Percentiles rank a stretch among this genome's conserved stretches.
Conservation (phyloP, 2,888 invertebrate genomes). For the Epsilonema sp. region DNA sequence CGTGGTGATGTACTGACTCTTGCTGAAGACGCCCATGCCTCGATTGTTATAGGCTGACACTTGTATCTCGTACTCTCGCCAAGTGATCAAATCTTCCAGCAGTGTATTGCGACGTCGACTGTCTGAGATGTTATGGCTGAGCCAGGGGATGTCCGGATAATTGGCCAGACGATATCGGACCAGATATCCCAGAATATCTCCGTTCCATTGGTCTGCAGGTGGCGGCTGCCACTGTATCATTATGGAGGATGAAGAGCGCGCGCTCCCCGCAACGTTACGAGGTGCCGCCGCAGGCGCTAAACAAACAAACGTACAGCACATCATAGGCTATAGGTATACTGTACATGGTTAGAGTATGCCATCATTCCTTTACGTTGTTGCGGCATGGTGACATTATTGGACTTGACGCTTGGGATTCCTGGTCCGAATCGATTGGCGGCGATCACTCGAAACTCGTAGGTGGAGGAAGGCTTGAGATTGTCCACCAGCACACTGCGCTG, state of each 20-base stretch:
- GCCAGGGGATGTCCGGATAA: slow-evolving; percentile 77
- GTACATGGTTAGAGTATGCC: not conserved
- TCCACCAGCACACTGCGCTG: slow-evolving; percentile 58
- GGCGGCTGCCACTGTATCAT: slow-evolving; percentile 91
- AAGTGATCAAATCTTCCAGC: slow-evolving; percentile 77
- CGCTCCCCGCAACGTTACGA: slow-evolving; percentile 75
- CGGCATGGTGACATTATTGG: slow-evolving; percentile 60
- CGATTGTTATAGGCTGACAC: slow-evolving; percentile 92
- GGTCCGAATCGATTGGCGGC: slow-evolving; percentile 89
- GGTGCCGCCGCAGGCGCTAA: slow-evolving; percentile 89
- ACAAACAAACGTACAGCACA: too few relatives aligned
- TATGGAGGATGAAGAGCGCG: slow-evolving; percentile 78
- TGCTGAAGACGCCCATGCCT: slow-evolving; percentile 77
- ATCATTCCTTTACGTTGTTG: slow-evolving; percentile 39
- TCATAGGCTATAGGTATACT: not conserved
- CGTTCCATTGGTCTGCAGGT: slow-evolving; percentile 76
- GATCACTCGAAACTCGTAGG: slow-evolving; percentile 88
- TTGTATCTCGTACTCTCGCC: slow-evolving; percentile 83
- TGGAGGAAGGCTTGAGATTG: slow-evolving; percentile 73
- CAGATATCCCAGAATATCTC: slow-evolving; percentile 76
- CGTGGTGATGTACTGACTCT: slow-evolving; percentile 74
- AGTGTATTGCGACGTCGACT: slow-evolving; percentile 63
- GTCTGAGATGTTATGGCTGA: slow-evolving; percentile 69
- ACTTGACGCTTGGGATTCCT: slow-evolving; percentile 69
- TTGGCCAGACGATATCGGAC: slow-evolving; percentile 73